These are phyloP conservation scores for Acronicta alni DNA, from an alignment of 2,888 invertebrate genomes.

Conservation along the genomic window DNA sequence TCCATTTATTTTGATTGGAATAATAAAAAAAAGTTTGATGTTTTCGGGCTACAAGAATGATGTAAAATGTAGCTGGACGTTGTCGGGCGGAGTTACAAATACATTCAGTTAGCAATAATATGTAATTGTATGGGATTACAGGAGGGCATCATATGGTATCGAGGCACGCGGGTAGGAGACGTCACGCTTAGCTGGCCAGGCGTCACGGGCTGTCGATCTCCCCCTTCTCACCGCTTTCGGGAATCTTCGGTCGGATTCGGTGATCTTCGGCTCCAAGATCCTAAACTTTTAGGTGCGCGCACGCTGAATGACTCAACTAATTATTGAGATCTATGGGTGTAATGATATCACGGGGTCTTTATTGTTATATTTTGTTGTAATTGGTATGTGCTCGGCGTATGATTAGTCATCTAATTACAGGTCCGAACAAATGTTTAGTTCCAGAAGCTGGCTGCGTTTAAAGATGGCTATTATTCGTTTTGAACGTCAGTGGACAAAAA, in stretches of 20 bases:
- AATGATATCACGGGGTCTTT: constrained; percentile 70
- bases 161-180: constrained; percentile 71
- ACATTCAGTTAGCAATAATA: constrained; percentile 41
- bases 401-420: constrained; percentile 57
- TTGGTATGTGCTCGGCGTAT: constrained; percentile 54
- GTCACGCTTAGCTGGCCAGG: constrained; percentile 73
- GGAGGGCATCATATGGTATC: constrained; percentile 69
- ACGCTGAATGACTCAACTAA: constrained; percentile 69
- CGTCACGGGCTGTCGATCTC: constrained; percentile 79
- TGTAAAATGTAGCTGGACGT: constrained; percentile 4
- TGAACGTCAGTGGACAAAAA: constrained; percentile 21
- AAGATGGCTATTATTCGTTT: constrained; percentile 31
- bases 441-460: constrained; percentile 40
- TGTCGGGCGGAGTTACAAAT: constrained; percentile 19
- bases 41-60: too few relatives aligned
- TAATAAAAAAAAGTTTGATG: background rate
- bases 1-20: background rate
- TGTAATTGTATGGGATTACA: constrained; percentile 67
- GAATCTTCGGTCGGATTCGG: constrained; percentile 73
- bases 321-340: constrained; percentile 73
- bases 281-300: constrained; percentile 73
- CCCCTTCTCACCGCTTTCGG: constrained; percentile 73
- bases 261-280: constrained; percentile 60
- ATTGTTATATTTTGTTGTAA: constrained; percentile 66
- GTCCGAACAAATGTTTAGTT: constrained; percentile 41